These are phyloP conservation scores for Setophaga petechia DNA, from an alignment of 2,113 vertebrate genomes.

Conservation along the genomic window DNA sequence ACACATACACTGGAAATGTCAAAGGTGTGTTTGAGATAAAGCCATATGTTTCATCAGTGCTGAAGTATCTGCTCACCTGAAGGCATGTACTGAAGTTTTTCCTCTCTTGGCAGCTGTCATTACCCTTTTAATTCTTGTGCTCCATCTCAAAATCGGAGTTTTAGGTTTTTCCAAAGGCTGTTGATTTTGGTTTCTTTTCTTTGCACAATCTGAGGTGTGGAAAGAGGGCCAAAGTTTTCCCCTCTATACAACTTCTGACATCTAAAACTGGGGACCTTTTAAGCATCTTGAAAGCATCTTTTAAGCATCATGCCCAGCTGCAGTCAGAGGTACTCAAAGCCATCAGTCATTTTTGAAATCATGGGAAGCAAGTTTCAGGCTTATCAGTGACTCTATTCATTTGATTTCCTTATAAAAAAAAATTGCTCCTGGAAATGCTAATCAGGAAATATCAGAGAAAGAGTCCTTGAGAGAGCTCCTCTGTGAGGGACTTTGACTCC, in stretches of 20 bases:
- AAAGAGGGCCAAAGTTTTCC: neutral
- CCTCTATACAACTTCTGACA: neutral
- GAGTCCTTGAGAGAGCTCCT: slow-evolving; percentile 8
- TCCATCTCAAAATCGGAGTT: slow-evolving; percentile 20
- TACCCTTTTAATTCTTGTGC: slow-evolving; percentile 26
- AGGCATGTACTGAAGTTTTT: slow-evolving; percentile 24
- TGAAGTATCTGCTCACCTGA: slow-evolving; percentile 17
- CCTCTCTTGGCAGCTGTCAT: slow-evolving; percentile 6
- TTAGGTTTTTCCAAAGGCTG: neutral
- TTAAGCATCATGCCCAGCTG: slow-evolving; percentile 5
- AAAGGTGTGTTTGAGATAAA: slow-evolving; percentile 40
- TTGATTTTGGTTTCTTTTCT: neutral
- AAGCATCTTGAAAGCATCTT: neutral
- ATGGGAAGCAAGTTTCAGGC: neutral
- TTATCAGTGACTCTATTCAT: slow-evolving; percentile 33
- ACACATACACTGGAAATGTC: slow-evolving; percentile 40
- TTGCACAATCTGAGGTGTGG: neutral
- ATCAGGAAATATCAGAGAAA: slow-evolving; percentile 44
- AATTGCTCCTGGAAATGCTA: slow-evolving; percentile 42
- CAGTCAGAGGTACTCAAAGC: neutral
- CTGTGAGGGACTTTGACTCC: neutral
- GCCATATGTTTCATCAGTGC: neutral
- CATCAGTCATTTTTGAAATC: neutral
- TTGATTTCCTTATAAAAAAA: slow-evolving; percentile 31
- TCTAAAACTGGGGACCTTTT: neutral